Base-by-base conservation (phyloP, 92 coral and sea anemone genomes). In the Plumapathes pennacea region DNA sequence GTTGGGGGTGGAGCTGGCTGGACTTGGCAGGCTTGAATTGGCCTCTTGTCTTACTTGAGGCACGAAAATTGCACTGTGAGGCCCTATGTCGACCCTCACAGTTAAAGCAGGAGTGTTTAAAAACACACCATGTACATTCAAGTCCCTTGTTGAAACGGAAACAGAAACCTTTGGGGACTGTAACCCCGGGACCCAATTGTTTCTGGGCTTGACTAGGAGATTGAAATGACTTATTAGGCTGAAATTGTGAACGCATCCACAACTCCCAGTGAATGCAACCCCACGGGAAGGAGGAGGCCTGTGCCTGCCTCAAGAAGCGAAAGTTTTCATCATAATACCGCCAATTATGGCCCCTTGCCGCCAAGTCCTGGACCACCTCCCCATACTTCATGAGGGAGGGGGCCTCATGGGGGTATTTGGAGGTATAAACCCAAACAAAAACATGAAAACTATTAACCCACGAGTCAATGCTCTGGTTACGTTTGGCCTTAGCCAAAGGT, bases 381-480 rank as follows among this genome's bases (percentile, higher is more conserved):
- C 85, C 80, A 52, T 69, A 77, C 37, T 77, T 69, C 78, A 77
- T 77, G 41, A 68, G 60, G 60, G 58, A 54, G 15, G 84, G 73
- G 38, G 85, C 78, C 77, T 78, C 78, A 51, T 20, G 22, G 25
- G 78, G 72, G 33, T 33, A 78, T 38, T 53, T 69, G 21, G 46
- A 26, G 22, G 60, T 60, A 37, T 60, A 78, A 19, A 69, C 50
- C 13, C 64, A 77, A 6, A 78, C 83, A 69, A 78, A 60, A 42
- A 78, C 29, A 15, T 53, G 59, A 54, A 78, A 78, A 57, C 54
- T 22, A 23, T 39, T 41, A 11, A 26, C 5, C 86, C 85, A 78
- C 5, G 33, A 1, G 8, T 69, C 69, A 21, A 70, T 54, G 15
- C 39, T 60, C 13, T 19, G 32, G 33, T 31, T 49, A 18, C 23